Conservation (phyloP, 23 tunicate species). For the Trididemnum clinides region DNA sequence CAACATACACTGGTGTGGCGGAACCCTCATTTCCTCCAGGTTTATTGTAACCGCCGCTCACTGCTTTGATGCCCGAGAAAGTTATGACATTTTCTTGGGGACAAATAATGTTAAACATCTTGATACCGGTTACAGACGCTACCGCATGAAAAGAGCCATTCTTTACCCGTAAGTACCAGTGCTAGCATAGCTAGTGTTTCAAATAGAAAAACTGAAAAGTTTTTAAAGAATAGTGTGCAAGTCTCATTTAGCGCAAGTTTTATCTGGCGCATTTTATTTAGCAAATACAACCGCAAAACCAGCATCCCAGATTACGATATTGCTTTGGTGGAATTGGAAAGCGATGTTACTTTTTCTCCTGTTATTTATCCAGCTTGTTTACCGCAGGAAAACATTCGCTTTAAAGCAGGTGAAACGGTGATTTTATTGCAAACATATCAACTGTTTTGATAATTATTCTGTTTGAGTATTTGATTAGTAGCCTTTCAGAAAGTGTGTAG, state of each 20-base stretch:
- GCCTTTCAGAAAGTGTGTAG: no score
- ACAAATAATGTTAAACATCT: constrained; percentile 39
- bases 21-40: constrained; percentile 67
- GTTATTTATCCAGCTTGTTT: constrained; percentile 71
- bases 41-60: constrained; percentile 84
- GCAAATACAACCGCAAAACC: constrained; percentile 45
- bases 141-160: constrained; percentile 23
- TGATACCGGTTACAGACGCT: constrained; percentile 29
- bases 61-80: constrained; percentile 66
- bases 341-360: constrained; percentile 45
- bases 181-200: no score
- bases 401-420: constrained; percentile 42
- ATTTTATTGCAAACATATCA: no score
- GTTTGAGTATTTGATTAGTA: no score
- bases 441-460: no score
- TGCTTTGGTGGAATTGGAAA: constrained; percentile 69
- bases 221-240: no score
- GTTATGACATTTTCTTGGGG: constrained; percentile 47
- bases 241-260: no score
- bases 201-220: no score
- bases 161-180: constrained; percentile 53
- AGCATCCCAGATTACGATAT: constrained; percentile 90
- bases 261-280: no score
- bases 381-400: constrained; percentile 55
- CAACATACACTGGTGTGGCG: constrained; percentile 71